Base-by-base conservation (phyloP, 2,797 vertebrate species). In the Silurus lanzhouensis region DNA sequence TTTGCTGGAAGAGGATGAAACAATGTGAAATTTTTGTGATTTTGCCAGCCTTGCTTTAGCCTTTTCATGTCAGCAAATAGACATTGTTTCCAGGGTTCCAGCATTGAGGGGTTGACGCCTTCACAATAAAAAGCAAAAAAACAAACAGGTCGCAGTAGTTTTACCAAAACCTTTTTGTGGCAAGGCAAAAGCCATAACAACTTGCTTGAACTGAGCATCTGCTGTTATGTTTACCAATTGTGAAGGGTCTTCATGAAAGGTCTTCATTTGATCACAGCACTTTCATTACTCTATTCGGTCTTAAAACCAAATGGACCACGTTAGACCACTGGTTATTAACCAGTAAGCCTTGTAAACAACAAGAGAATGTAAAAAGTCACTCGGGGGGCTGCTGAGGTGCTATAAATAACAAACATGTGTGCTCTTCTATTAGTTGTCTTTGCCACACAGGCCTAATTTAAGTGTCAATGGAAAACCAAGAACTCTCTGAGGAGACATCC, bases 351-450 rank as follows among this genome's bases (percentile, higher is more conserved):
- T 86, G 27, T 82, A 82, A 86, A 86, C 85, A 82, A 67, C 77
- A n/a, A 68, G 44, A 83, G 83, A 82, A 83, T 68, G 63, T 82
- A 55, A 83, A 84, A 79, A 84, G 38, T 46, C 67, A 83, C 44
- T 14, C 19, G 76, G 68, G 68, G 61, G 27, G 66, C 71, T 70
- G 84, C 84, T 55, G 27, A n/a, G 78, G 46, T 9, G 48, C 77
- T 68, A 81, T 81, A 88, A 87, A 87, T 87, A 85, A 89, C 66
- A 71, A 79, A 52, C 31, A 64, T 58, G 68, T 83, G 81, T 63
- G 57, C 74, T 80, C 74, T 67, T 83, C 70, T 82, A 52, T 72
- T 84, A 82, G 48, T 71, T n/a, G 75, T 25, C 38, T 81, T 82
- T 80, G 79, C 82, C 66, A 80, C 88, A 87, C 83, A 66, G 75